Conservation (phyloP, 1,140 invertebrate genomes). For the Aphaenogaster ashmeadi region DNA sequence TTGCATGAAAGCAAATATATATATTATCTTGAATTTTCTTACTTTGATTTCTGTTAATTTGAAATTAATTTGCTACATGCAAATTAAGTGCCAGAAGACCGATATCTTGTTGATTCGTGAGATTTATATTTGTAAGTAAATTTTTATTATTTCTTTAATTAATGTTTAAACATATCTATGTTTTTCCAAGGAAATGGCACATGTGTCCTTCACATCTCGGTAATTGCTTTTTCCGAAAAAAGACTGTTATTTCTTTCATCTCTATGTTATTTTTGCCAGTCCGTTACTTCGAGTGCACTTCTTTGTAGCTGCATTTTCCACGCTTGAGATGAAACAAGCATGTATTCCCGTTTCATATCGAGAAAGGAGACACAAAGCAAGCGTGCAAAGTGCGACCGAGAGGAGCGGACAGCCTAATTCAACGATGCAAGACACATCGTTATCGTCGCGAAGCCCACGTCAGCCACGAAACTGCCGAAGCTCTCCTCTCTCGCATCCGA, state of each 20-base stretch:
- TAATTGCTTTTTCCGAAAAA: not conserved
- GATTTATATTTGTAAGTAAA: not conserved
- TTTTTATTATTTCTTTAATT: not conserved
- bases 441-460: conserved; percentile 19
- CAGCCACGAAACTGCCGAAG: not conserved
- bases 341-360: not conserved
- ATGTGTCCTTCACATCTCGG: not conserved
- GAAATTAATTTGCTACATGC: not conserved
- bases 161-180: not conserved
- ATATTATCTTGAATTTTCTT: not conserved
- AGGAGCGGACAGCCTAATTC: not conserved
- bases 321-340: conserved; percentile 35
- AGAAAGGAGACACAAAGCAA: not conserved
- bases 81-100: not conserved
- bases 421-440: conserved; percentile 32
- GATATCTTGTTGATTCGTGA: not conserved
- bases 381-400: not conserved
- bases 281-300: not conserved
- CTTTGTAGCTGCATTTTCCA: conserved; percentile 38
- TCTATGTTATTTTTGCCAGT: conserved; percentile 16
- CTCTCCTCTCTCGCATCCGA: not conserved
- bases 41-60: conserved; percentile 11
- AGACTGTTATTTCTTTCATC: not conserved
- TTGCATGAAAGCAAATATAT: conserved; percentile 5
- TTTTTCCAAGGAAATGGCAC: not conserved